Evolutionary conservation across 1,140 invertebrate genomes (phyloP).

Genomic region (Bombus superbus): DNA sequence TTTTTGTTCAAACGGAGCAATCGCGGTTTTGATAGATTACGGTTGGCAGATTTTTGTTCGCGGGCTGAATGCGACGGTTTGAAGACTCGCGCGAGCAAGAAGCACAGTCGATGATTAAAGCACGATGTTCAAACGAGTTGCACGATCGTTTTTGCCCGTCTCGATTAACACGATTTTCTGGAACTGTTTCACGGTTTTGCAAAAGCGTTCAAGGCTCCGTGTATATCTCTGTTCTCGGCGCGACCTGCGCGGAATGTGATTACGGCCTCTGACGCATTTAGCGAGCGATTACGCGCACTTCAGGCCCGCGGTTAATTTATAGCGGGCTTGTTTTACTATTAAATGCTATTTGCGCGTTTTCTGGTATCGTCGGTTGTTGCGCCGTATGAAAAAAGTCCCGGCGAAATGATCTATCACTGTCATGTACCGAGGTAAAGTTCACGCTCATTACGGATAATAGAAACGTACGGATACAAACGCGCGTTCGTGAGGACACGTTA

Average conservation of each 20-base stretch:
- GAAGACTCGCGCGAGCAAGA: neutral
- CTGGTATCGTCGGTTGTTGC: neutral
- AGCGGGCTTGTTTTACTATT: slow-evolving; percentile 26
- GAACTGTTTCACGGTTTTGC: neutral
- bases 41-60: neutral
- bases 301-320: slow-evolving; percentile 33
- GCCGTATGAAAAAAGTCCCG: neutral
- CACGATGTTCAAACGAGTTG: neutral
- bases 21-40: slow-evolving; percentile 2
- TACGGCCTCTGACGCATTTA: slow-evolving; percentile 3
- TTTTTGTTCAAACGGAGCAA: neutral
- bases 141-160: neutral
- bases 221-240: neutral
- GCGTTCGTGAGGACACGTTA: neutral
- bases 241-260: slow-evolving; percentile 32
- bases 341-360: slow-evolving; percentile 25
- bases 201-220: neutral
- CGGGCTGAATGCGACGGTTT: neutral
- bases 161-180: neutral
- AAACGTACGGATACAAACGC: slow-evolving; percentile 14
- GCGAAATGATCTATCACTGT: slow-evolving; percentile 40
- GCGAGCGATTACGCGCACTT: slow-evolving; percentile 27
- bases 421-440: slow-evolving; percentile 38
- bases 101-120: neutral
- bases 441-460: slow-evolving; percentile 38